These are phyloP conservation scores for Mola mola DNA, from an alignment of 2,113 vertebrate species.

Conservation along the genomic window DNA sequence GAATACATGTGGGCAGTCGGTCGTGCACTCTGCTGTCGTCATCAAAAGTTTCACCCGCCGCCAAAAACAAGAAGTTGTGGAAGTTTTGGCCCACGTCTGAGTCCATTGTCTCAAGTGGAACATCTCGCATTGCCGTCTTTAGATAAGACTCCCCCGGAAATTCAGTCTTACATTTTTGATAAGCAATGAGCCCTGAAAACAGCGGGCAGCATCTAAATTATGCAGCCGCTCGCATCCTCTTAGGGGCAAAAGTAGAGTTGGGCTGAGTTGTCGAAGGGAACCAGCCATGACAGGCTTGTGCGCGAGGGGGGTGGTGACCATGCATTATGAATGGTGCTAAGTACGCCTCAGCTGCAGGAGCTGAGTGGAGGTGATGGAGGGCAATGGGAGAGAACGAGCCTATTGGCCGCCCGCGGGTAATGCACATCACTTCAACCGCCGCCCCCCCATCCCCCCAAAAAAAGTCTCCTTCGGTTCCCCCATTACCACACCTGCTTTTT, in stretches of 20 bases:
- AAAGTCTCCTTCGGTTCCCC: constrained; percentile 45
- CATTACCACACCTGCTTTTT: constrained; percentile 26
- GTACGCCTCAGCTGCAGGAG: constrained; percentile 72
- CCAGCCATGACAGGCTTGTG: constrained; percentile 75
- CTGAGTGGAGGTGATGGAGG: constrained; percentile 74
- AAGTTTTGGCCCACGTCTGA: constrained; percentile 46
- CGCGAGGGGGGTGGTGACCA: constrained; percentile 57
- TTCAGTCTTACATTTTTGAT: constrained; percentile 75
- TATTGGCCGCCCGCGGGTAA: constrained; percentile 64
- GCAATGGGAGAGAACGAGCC: constrained; percentile 51
- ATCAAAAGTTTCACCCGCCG: constrained; percentile 54
- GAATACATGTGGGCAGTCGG: background rate
- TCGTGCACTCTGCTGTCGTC: constrained; percentile 17
- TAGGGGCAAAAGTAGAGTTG: constrained; percentile 72
- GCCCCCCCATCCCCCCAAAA: constrained; percentile 25
- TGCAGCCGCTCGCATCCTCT: constrained; percentile 76
- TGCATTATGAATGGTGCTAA: constrained; percentile 83
- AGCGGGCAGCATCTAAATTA: constrained; percentile 80
- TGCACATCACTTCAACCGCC: constrained; percentile 59
- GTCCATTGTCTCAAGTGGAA: constrained; percentile 65
- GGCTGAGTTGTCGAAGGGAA: constrained; percentile 78
- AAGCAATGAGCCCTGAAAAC: constrained; percentile 66
- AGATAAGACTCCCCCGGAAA: constrained; percentile 70
- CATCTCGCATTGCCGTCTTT: constrained; percentile 59
- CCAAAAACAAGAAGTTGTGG: constrained; percentile 31